phyloP scores from a whole-genome alignment of 2,888 invertebrate species.

The Eucera pruinosa region DNA sequence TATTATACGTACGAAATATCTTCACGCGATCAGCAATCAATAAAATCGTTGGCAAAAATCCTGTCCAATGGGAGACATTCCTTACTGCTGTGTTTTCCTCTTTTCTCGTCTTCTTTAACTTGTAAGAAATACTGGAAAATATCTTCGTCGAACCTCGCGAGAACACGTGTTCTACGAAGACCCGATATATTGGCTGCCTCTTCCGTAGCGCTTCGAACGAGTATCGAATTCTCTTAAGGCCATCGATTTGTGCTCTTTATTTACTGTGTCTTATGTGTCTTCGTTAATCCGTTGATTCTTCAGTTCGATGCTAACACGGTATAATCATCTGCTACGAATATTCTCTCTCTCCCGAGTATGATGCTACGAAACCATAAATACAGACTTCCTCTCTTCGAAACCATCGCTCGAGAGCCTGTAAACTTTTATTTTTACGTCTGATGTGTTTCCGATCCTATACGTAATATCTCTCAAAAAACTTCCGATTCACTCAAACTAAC shows the following conservation, averaged over 20 bases:
- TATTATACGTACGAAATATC: constrained; percentile 26
- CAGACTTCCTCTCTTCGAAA: background rate
- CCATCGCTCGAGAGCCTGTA: too few relatives aligned
- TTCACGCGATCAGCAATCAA: constrained; percentile 20
- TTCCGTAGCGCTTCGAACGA: background rate
- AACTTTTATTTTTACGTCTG: too few relatives aligned
- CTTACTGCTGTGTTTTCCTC: too few relatives aligned
- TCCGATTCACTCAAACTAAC: background rate
- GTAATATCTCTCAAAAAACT: background rate
- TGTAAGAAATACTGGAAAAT: constrained; percentile 29
- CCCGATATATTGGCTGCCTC: background rate
- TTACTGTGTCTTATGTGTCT: background rate
- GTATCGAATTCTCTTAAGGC: constrained; percentile 35
- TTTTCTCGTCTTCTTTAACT: background rate
- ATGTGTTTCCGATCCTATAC: too few relatives aligned
- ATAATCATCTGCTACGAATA: constrained; percentile 6
- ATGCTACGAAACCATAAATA: constrained; percentile 36
- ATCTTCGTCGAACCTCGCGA: background rate
- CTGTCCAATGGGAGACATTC: background rate
- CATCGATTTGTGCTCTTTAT: constrained; percentile 49
- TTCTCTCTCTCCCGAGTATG: background rate
- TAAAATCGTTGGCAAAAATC: constrained; percentile 31
- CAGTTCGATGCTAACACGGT: background rate
- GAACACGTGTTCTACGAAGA: background rate
- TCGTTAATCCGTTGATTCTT: background rate